Conservation (phyloP, 2,888 invertebrate species). For the Hyppa rectilinea region DNA sequence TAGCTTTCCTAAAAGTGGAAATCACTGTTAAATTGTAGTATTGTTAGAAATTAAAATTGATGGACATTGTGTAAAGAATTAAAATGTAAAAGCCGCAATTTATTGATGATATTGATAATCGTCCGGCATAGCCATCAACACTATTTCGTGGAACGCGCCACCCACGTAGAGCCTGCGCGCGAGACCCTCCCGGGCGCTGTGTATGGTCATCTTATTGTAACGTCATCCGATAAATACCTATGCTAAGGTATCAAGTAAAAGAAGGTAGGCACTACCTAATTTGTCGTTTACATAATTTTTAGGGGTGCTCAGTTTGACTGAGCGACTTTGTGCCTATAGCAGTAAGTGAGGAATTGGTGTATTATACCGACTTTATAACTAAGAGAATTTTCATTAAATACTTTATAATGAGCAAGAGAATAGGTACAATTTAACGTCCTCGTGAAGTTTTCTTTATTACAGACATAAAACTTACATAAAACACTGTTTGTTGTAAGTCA, state of each 20-base stretch:
- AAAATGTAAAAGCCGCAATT: conserved; percentile 63
- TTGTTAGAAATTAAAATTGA: conserved; percentile 8
- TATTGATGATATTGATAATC: conserved; percentile 75
- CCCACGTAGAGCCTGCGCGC: conserved; percentile 82
- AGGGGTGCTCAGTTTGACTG: background rate
- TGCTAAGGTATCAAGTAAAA: conserved; percentile 39
- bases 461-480: conserved; percentile 86
- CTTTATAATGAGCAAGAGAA: conserved; percentile 56
- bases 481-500: conserved; percentile 87
- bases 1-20: background rate
- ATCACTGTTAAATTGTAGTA: conserved; percentile 14
- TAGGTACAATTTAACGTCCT: conserved; percentile 68
- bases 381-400: conserved; percentile 46
- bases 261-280: conserved; percentile 4
- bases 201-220: conserved; percentile 75
- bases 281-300: background rate
- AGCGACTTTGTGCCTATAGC: background rate
- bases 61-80: background rate
- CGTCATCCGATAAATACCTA: conserved; percentile 66
- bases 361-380: conserved; percentile 3
- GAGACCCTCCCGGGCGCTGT: conserved; percentile 71
- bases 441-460: conserved; percentile 82
- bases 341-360: background rate
- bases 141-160: conserved; percentile 86
- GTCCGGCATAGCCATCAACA: conserved; percentile 76